Percentiles rank a stretch among this genome's conserved stretches.
Conservation (phyloP, 2,113 vertebrate species). For the Ramphastos sulfuratus region DNA sequence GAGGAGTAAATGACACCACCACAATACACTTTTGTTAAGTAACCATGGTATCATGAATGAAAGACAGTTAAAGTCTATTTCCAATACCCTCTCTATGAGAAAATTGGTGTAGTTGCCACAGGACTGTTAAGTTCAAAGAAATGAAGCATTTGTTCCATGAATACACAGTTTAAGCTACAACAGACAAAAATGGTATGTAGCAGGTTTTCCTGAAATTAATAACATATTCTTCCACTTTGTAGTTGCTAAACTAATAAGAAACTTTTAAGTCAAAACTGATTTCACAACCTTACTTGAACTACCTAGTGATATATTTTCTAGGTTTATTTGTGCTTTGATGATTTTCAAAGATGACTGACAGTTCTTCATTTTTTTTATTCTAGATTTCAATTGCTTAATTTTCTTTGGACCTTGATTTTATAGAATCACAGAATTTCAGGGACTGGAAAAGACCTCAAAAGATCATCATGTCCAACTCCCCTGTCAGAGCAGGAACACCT, state of each 20-base stretch:
- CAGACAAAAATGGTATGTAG: not conserved
- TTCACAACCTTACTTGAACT: not conserved
- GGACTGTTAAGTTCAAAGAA: not conserved
- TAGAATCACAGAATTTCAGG: too few relatives aligned
- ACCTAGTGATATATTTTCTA: not conserved
- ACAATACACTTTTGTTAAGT: not conserved
- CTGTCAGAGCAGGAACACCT: too few relatives aligned
- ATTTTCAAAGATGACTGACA: not conserved
- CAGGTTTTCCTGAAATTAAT: not conserved
- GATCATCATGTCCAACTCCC: too few relatives aligned
- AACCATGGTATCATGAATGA: not conserved
- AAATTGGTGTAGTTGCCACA: not conserved
- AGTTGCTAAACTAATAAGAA: not conserved
- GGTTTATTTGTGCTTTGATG: not conserved
- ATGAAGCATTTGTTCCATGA: not conserved
- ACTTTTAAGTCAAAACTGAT: not conserved
- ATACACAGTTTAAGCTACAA: not conserved
- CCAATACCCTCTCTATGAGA: not conserved
- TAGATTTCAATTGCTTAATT: not conserved
- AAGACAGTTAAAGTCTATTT: not conserved
- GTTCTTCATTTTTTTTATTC: not conserved
- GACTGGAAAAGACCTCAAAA: too few relatives aligned
- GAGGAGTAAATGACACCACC: not conserved
- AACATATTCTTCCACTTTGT: not conserved
- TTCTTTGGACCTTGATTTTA: not conserved